Conservation (phyloP, 2,888 invertebrate genomes). For the Myathropa florea region DNA sequence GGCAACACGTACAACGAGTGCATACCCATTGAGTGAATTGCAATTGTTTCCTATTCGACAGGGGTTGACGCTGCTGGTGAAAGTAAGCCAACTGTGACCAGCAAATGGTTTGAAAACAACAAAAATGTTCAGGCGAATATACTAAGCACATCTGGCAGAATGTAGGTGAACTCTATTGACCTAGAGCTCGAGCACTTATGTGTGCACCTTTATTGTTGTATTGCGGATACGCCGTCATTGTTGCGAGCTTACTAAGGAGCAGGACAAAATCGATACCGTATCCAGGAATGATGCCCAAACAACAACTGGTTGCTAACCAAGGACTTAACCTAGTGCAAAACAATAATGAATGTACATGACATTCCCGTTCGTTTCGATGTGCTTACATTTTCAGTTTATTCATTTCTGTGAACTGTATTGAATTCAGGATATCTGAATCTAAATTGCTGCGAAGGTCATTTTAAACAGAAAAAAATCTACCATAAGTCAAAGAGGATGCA, state of each 20-base stretch:
- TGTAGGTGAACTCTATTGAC: conserved; percentile 69
- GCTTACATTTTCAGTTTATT: conserved; percentile 59
- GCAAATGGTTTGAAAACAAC: conserved; percentile 41
- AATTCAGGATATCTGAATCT: conserved; percentile 27
- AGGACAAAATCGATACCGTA: conserved; percentile 66
- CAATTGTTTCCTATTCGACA: conserved; percentile 66
- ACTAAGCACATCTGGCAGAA: conserved; percentile 58
- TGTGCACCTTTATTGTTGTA: conserved; percentile 40
- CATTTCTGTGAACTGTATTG: conserved; percentile 52
- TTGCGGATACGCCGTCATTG: conserved; percentile 48
- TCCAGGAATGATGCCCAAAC: conserved; percentile 64
- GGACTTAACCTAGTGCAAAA: conserved; percentile 70
- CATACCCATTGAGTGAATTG: conserved; percentile 65
- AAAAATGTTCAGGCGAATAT: conserved; percentile 37
- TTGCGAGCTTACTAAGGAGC: conserved; percentile 34
- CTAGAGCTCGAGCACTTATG: conserved; percentile 63
- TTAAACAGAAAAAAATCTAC: conserved; percentile 34
- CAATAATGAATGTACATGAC: conserved; percentile 69
- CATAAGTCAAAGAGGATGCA: conserved; percentile 74
- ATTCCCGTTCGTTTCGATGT: conserved; percentile 54
- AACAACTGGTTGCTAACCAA: conserved; percentile 69
- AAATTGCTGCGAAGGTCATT: conserved; percentile 28
- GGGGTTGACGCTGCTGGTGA: conserved; percentile 40
- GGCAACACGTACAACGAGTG: conserved; percentile 58
- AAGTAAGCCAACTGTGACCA: conserved; percentile 69